These are phyloP conservation scores for Stegana nigrithorax DNA, from an alignment of 2,888 invertebrate species.

Conservation along the genomic window DNA sequence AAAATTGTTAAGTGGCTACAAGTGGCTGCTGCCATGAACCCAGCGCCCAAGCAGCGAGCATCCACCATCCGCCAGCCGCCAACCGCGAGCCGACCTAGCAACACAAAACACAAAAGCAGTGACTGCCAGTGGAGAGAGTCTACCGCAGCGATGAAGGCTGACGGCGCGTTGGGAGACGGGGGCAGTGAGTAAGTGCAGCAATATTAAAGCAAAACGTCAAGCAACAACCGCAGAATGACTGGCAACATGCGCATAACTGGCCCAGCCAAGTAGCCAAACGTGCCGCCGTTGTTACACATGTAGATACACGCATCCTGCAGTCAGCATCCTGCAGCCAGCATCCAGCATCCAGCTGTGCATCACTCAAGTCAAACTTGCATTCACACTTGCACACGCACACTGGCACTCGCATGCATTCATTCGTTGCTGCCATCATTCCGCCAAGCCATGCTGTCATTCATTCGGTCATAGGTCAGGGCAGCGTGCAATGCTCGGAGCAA, in stretches of 20 bases:
- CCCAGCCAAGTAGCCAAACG: too few species aligned
- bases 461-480: background rate
- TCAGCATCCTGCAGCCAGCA: too few species aligned
- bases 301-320: too few species aligned
- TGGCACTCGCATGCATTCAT: background rate
- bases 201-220: conserved; percentile 32
- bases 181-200: conserved; percentile 21
- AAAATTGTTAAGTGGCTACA: conserved; percentile 49
- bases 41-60: background rate
- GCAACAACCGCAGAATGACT: conserved; percentile 1
- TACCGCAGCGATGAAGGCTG: background rate
- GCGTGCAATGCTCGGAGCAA: background rate
- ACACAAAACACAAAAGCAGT: background rate
- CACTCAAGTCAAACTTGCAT: too few species aligned
- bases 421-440: too few species aligned
- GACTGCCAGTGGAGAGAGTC: background rate
- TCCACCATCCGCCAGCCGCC: background rate
- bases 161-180: background rate
- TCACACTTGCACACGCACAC: too few species aligned
- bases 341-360: too few species aligned
- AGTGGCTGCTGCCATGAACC: conserved; percentile 32
- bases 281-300: too few species aligned
- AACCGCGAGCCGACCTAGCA: too few species aligned
- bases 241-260: background rate
- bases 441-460: too few species aligned